Conservation (phyloP, 2,797 vertebrate genomes). For the Lepus townsendii region DNA sequence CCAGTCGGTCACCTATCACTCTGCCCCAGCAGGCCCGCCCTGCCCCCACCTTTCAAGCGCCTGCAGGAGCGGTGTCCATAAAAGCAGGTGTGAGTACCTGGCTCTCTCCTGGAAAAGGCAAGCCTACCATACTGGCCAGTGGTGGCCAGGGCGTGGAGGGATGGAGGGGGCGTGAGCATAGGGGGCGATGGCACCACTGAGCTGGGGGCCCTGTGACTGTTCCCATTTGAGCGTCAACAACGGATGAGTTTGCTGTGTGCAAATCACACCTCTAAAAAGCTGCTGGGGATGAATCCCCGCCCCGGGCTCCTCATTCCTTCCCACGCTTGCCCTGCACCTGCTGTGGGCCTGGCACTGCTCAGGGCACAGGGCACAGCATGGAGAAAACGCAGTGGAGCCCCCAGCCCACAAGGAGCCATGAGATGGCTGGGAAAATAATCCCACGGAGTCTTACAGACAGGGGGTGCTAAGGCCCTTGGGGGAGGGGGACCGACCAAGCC, state of each 20-base stretch:
- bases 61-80: rapidly evolving
- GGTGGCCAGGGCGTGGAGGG: not conserved
- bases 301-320: not conserved
- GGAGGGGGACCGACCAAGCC: not conserved
- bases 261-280: not conserved
- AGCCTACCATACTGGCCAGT: rapidly evolving
- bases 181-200: not conserved
- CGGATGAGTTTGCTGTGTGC: not conserved
- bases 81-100: not conserved
- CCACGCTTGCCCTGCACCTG: not conserved
- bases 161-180: too few relatives aligned
- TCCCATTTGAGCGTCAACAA: not conserved
- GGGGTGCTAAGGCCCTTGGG: rapidly evolving
- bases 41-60: rapidly evolving
- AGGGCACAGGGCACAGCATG: not conserved
- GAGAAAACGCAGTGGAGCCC: not conserved
- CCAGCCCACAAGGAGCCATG: rapidly evolving
- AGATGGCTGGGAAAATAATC: rapidly evolving
- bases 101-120: not conserved
- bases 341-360: too few relatives aligned
- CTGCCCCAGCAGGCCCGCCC: rapidly evolving
- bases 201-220: not conserved
- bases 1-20: not conserved
- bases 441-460: rapidly evolving
- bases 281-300: too few relatives aligned